Evolutionary conservation across 30 jellyfish, hydroid and myxozoan species (phyloP).

Genomic region (Morbakka virulenta): DNA sequence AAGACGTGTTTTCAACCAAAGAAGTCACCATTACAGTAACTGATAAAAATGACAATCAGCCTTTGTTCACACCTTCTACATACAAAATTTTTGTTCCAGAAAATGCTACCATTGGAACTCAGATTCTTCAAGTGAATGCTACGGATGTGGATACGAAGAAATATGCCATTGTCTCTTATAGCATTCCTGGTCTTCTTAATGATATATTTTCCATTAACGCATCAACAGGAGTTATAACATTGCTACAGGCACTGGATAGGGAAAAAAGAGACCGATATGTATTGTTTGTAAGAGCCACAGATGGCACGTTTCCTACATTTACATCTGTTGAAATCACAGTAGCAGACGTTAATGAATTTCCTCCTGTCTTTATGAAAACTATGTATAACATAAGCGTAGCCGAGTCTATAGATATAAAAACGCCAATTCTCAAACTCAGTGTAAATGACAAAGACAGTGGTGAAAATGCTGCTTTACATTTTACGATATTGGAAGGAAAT

Average conservation of each 20-base stretch:
- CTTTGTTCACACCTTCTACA: constrained; percentile 46
- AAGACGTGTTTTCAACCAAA: constrained; percentile 28
- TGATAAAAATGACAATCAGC: constrained; percentile 83
- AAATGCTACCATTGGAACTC: constrained; percentile 62
- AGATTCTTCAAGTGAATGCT: constrained; percentile 54
- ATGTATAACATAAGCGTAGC: constrained; percentile 54
- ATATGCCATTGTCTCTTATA: constrained; percentile 52
- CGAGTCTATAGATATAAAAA: constrained; percentile 66
- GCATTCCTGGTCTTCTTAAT: constrained; percentile 77
- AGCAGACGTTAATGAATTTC: constrained; percentile 71
- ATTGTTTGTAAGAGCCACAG: constrained; percentile 63
- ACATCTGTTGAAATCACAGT: constrained; percentile 50
- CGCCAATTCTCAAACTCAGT: constrained; percentile 37
- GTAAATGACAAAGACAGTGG: constrained; percentile 88
- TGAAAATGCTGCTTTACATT: constrained; percentile 53
- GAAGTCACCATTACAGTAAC: constrained; percentile 47
- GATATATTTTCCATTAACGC: constrained; percentile 52
- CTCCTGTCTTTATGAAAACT: constrained; percentile 62
- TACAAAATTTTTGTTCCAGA: constrained; percentile 59
- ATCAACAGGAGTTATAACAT: constrained; percentile 61
- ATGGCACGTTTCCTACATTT: constrained; percentile 42
- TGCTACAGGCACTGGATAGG: constrained; percentile 56
- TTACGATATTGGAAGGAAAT: constrained; percentile 57
- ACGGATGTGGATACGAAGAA: constrained; percentile 76
- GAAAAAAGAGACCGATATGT: constrained; percentile 65